Evolutionary conservation across 2,113 vertebrate species (phyloP).

Genomic region (Muntiacus muntjak): DNA sequence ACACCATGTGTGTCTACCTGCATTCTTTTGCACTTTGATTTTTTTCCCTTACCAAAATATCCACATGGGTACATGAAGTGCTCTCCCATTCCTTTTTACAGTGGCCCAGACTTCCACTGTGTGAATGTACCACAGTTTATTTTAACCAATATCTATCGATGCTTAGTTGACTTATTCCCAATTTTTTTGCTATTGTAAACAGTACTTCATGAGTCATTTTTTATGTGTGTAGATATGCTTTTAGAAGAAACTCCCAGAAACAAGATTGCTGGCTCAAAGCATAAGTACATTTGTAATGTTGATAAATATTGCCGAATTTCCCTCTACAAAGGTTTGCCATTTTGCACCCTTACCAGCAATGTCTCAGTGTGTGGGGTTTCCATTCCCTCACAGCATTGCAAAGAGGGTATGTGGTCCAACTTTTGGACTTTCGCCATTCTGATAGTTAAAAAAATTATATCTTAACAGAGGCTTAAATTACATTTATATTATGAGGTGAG

Average conservation of each 20-base stretch:
- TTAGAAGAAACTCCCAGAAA: slow-evolving; percentile 45
- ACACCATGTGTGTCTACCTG: background rate
- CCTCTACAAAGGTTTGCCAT: background rate
- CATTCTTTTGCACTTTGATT: background rate
- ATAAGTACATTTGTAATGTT: background rate
- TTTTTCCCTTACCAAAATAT: background rate
- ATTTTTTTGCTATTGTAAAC: background rate
- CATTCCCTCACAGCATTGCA: background rate
- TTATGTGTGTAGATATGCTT: background rate
- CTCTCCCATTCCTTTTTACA: background rate
- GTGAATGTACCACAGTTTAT: background rate
- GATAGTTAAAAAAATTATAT: background rate
- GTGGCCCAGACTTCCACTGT: background rate
- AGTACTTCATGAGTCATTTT: background rate
- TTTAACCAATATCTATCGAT: background rate
- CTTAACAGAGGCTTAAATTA: slow-evolving; percentile 7
- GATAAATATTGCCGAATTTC: background rate
- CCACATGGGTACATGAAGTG: background rate
- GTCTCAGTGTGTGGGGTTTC: background rate
- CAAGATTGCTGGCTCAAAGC: background rate
- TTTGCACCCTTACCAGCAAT: background rate
- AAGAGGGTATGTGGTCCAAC: background rate
- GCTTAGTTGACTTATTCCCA: background rate
- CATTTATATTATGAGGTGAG: background rate
- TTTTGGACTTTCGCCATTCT: background rate